Base-by-base conservation (phyloP, 1,140 invertebrate species). In the Pristionchus pacificus region DNA sequence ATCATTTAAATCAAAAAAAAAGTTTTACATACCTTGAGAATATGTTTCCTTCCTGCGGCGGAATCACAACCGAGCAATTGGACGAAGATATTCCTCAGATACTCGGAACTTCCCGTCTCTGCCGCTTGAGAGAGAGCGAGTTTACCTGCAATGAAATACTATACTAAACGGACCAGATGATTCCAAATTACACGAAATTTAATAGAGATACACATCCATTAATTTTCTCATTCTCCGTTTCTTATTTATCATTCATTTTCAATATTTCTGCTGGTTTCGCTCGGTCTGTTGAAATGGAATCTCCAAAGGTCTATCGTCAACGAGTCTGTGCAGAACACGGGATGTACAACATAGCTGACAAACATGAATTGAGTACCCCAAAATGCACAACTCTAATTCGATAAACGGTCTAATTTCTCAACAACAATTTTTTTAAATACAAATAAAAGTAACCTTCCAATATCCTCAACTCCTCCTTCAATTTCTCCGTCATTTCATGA, bases 11-110 rank as follows among this genome's bases (percentile, higher is more conserved):
- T 57, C 24, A 57, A 57, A 57, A 57, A 24, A 57, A 57, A 24
- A 57, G n/a, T n/a, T n/a, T n/a, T n/a, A n/a, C 83, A 83, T 29
- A 81, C 80, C 62, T 77, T 79, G 24, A 81, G 74, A 27, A 81
- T 83, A 68, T 82, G 72, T 65, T 74, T 71, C 27, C 79, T 65
- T 0, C 79, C 74, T 25, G 25, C 74, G 15, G 68, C 60, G 25
- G 31, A 72, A 28, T 28, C 66, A 14, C 71, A 74, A 64, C 75
- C 77, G 24, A 81, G 29, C 60, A 80, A 81, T 65, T 83, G 81
- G 10, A 81, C 74, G 66, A 81, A 81, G 32, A 83, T 81, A 49
- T 81, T 81, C 15, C 80, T 74, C 15, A 81, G 70, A 77, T 81
- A 81, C 62, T 82, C 80, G 67, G 81, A 81, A 25, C 73, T 74